Base-by-base conservation (phyloP, 2,888 invertebrate species). In the Myathropa florea region DNA sequence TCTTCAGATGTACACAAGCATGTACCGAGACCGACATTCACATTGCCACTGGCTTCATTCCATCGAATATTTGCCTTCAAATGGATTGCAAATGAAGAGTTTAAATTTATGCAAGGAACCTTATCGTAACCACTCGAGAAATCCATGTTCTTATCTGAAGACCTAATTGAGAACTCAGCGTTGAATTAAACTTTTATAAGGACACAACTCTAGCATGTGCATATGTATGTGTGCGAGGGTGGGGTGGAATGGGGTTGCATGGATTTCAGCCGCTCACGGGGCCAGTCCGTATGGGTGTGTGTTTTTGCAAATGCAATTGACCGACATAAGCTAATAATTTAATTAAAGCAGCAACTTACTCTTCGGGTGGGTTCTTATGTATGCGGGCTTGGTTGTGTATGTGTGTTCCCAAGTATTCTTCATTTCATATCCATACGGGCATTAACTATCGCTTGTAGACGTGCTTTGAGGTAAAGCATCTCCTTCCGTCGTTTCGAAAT, bases 321-420 rank as follows among this genome's bases (percentile, higher is more conserved):
- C 79, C 72, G 79, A 73, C 72, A 73, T 80, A 67, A 61, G 79
- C 65, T 73, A 61, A 73, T 80, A 73, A 80, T 80, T 72, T 80
- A 80, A 80, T 80, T 80, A 80, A 67, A 67, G 57, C 30, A 61
- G 39, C 28, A 60, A 55, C 23, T 30, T 24, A 61, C 63, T 68
- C 78, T 14, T 18, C 30, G 59, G 46, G 46, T 36, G 26, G 28
- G 21, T 12, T 53, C 23, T 9, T 4, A 55, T 70, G 46, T 46
- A 26, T 28, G 1, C 4, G 3, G 18, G 7, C 10, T 57, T 57
- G 10, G 21, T 12, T 21, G 2, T 65, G 39, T 46, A 39, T 7
- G 28, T 46, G 14, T 28, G 21, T 59, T 6, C 12, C 30, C 24
- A 33, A 65, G 75, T 33, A 28, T 60, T 70, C 64, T 65, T 65